These are phyloP conservation scores for Semnornis frantzii DNA, from an alignment of 2,113 vertebrate genomes.

Conservation along the genomic window DNA sequence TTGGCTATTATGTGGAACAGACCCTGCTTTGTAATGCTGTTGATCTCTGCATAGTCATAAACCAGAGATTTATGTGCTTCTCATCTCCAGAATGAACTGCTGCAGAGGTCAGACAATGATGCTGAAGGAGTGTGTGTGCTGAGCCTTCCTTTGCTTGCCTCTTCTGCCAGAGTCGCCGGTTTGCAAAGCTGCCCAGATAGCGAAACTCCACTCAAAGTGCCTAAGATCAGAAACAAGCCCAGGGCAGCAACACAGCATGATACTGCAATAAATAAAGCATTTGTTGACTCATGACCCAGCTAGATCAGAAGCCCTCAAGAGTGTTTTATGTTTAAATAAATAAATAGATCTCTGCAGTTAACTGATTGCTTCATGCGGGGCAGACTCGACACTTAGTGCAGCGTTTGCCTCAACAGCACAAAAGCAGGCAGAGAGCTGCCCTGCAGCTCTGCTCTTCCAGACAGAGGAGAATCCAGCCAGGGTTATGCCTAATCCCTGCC, in stretches of 20 bases:
- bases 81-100: conserved; percentile 6
- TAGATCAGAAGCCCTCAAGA: conserved; percentile 1
- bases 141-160: neutral
- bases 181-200: conserved; percentile 21
- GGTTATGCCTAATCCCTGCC: neutral
- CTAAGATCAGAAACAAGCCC: conserved; percentile 25
- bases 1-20: conserved; percentile 11
- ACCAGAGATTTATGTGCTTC: conserved; percentile 11
- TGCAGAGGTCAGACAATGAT: conserved; percentile 10
- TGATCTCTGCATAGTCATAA: neutral
- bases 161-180: neutral
- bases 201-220: neutral
- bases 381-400: neutral
- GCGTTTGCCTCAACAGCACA: conserved; percentile 34
- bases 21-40: neutral
- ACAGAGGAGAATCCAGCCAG: neutral
- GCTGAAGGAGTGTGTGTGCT: neutral
- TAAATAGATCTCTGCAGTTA: conserved; percentile 32
- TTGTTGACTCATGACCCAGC: conserved; percentile 20
- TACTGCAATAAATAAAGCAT: conserved; percentile 1
- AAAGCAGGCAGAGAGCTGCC: conserved; percentile 18
- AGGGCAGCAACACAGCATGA: neutral
- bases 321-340: conserved; percentile 38
- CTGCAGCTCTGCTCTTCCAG: neutral
- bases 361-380: neutral